Evolutionary conservation across 2,888 invertebrate species (phyloP), one percentile per base, ranked within the genome.

Genomic region (Conomelus anceps): DNA sequence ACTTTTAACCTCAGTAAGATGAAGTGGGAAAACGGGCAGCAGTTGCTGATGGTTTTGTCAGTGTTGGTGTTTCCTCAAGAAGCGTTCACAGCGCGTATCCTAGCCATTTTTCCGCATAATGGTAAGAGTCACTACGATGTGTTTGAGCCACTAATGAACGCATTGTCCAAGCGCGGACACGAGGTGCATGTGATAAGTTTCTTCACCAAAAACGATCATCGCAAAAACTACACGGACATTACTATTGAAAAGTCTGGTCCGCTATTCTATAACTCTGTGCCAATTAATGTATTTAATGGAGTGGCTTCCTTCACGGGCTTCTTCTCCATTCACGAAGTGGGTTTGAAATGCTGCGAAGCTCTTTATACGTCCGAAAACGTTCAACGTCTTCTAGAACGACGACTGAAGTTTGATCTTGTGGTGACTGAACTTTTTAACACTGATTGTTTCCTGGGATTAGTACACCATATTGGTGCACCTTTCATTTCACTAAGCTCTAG

Each of bases 111-210:
- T 63, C 92, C 92, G 29, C 91, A 92, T 89, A 90, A 92, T 9
- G 91, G 91, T 29, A 92, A 92, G 90, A 92, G 92, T 88, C 92
- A 92, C 91, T 92, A 91, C 89, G 90, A 22, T 90, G 90, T 90
- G 63, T 90, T 89, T 87, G 89, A 90, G 88, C 86, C 90, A n/a
- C 90, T 93, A 1, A 90, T 92, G 22, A 91, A 92, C 22, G 92
- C 91, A 24, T 91, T 93, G 22, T 92, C 92, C 0, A 88, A 89
- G 0, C 90, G 92, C 85, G 92, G 92, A 17, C 93, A 93, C 89
- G 90, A 92, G 85, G 91, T 92, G 20, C 92, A 92, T 11, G 91
- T 92, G 3, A 85, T 92, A 9, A 91, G 92, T 34, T 92, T 92
- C 29, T 91, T 92, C 88, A 90, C 91, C 34, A 91, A 89, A 89